A percentile compares a stretch with the other conserved stretches of the same genome.
phyloP scores from a whole-genome alignment of 2,113 vertebrate genomes.

The Plecotus auritus region DNA sequence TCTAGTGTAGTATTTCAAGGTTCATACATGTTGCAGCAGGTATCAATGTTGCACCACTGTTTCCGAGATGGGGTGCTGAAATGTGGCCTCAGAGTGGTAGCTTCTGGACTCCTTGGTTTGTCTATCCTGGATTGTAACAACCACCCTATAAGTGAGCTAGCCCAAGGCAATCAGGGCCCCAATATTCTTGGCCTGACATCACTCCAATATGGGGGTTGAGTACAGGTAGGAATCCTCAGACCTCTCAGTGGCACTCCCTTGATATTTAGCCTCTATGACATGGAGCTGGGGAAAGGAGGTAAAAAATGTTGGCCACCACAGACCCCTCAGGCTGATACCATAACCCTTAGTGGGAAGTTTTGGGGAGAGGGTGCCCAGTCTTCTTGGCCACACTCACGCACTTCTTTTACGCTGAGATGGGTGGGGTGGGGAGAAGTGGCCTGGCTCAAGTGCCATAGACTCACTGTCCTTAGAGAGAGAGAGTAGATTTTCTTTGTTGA shows the following conservation, averaged over 20 bases:
- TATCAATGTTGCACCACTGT: background rate
- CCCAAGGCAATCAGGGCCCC: background rate
- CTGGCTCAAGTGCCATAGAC: fast-evolving
- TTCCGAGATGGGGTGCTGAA: background rate
- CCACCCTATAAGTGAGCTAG: background rate
- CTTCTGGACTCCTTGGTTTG: background rate
- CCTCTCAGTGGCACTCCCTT: background rate
- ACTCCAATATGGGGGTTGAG: fast-evolving
- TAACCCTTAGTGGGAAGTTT: fast-evolving
- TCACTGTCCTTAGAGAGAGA: background rate
- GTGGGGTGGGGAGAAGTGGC: background rate
- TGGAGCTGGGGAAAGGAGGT: background rate
- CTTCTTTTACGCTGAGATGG: background rate
- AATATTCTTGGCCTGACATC: background rate
- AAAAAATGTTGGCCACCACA: background rate
- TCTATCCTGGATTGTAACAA: background rate
- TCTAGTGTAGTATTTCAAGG: background rate
- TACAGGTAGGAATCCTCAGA: background rate
- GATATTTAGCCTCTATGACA: background rate
- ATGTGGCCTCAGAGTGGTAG: background rate
- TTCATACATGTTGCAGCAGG: fast-evolving
- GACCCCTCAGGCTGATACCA: fast-evolving
- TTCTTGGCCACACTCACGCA: background rate
- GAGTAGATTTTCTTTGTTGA: background rate
- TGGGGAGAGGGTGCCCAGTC: background rate